phyloP scores from a whole-genome alignment of 2,888 invertebrate genomes.

The Acleris literana region DNA sequence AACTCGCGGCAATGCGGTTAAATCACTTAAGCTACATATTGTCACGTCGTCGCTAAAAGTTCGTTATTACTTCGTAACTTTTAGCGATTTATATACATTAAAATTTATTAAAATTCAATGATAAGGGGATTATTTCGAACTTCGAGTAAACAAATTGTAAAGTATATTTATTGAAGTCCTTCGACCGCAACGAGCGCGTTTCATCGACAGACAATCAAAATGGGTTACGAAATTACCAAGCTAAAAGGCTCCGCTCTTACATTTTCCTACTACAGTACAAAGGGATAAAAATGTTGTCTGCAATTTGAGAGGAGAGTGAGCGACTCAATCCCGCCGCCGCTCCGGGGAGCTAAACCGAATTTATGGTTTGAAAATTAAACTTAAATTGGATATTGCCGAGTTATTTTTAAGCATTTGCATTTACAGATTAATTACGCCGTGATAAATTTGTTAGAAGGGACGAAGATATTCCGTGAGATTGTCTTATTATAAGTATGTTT shows the following conservation, averaged over 20 bases:
- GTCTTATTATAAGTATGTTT: no score
- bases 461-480: no score
- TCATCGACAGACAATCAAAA: slow-evolving; percentile 64
- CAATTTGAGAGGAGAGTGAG: slow-evolving; percentile 71
- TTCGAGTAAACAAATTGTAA: slow-evolving; percentile 7
- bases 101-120: slow-evolving; percentile 3
- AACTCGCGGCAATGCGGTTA: slow-evolving; percentile 16
- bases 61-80: background rate
- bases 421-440: slow-evolving; percentile 63
- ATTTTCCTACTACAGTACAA: slow-evolving; percentile 70
- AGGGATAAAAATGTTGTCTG: slow-evolving; percentile 76
- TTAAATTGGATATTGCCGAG: slow-evolving; percentile 76
- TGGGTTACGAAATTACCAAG: slow-evolving; percentile 67
- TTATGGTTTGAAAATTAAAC: slow-evolving; percentile 81
- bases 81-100: background rate
- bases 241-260: slow-evolving; percentile 63
- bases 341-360: slow-evolving; percentile 78
- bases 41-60: slow-evolving; percentile 7
- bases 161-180: slow-evolving; percentile 44
- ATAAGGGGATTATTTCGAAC: slow-evolving; percentile 25
- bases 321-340: slow-evolving; percentile 65
- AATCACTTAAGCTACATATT: slow-evolving; percentile 14
- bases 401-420: slow-evolving; percentile 75
- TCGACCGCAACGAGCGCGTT: slow-evolving; percentile 55
- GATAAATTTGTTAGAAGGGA: slow-evolving; percentile 54